A percentile compares a stretch with the other conserved stretches of the same genome.
These are phyloP conservation scores for Aphidoletes aphidimyza DNA, from an alignment of 2,888 invertebrate genomes.

Conservation along the genomic window DNA sequence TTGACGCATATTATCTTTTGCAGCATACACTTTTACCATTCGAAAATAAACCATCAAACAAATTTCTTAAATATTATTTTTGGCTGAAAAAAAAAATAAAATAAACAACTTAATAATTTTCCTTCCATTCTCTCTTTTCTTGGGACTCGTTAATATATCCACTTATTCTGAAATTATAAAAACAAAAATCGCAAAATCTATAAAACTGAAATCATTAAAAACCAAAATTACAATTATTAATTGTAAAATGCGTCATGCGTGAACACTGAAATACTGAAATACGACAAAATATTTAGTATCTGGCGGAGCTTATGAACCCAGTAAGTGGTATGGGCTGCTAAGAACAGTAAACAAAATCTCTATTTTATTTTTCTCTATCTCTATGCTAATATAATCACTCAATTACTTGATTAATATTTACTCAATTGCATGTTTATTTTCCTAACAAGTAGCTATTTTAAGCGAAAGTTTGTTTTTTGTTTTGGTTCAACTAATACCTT, in stretches of 20 bases:
- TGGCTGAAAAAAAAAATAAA: no score
- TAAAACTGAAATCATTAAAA: background rate
- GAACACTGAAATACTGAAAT: no score
- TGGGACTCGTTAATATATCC: background rate
- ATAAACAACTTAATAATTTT: constrained; percentile 18
- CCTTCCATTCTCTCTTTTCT: constrained; percentile 22
- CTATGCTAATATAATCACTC: background rate
- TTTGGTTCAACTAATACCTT: background rate
- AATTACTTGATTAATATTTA: background rate
- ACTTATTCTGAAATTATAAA: no score
- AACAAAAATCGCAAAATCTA: constrained; percentile 8
- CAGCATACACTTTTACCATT: background rate
- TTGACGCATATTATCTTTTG: no score
- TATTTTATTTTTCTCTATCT: background rate
- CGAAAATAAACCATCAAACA: no score
- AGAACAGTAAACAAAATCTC: background rate
- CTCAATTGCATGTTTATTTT: background rate
- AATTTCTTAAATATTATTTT: no score
- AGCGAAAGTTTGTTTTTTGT: background rate
- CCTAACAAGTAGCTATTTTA: background rate
- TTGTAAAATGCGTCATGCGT: constrained; percentile 15
- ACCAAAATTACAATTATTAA: no score
- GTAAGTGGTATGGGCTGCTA: constrained; percentile 68
- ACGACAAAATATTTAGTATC: constrained; percentile 61
- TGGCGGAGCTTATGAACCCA: constrained; percentile 66